A percentile compares a stretch with the other conserved stretches of the same genome.
These are phyloP conservation scores for Caenorhabditis sp. DNA, from an alignment of 2,888 invertebrate species.

Conservation along the genomic window DNA sequence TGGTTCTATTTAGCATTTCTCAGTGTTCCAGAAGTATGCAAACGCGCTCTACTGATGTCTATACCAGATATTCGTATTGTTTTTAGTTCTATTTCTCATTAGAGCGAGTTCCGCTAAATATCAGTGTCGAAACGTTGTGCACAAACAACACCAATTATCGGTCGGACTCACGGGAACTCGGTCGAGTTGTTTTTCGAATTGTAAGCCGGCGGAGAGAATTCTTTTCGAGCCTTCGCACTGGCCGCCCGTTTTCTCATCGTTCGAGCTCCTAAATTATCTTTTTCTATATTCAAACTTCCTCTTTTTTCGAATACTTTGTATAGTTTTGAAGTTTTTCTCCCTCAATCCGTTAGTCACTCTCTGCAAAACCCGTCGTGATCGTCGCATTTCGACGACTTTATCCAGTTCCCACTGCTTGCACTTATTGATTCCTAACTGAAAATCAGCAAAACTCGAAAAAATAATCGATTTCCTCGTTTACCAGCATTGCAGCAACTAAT, in stretches of 20 bases:
- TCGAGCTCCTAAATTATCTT: slow-evolving; percentile 75
- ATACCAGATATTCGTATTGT: no score
- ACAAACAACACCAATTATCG: neutral
- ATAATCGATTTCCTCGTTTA: neutral
- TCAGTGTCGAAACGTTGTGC: no score
- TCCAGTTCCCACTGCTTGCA: slow-evolving; percentile 83
- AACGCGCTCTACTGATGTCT: no score
- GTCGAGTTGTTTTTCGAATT: slow-evolving; percentile 57
- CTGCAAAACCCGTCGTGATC: slow-evolving; percentile 81
- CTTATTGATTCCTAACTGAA: slow-evolving; percentile 81
- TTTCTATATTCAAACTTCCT: slow-evolving; percentile 7
- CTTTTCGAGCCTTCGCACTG: slow-evolving; percentile 62
- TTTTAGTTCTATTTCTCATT: no score
- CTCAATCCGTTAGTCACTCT: slow-evolving; percentile 80
- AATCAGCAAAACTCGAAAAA: neutral
- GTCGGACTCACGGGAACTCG: slow-evolving; percentile 58
- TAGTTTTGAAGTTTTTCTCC: slow-evolving; percentile 82
- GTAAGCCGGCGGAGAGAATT: slow-evolving; percentile 74
- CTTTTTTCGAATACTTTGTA: slow-evolving; percentile 74
- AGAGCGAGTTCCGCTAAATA: no score
- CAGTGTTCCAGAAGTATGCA: no score
- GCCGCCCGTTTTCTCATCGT: slow-evolving; percentile 77
- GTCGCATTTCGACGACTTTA: slow-evolving; percentile 81
- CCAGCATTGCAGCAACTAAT: slow-evolving; percentile 82
- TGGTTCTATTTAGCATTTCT: neutral